Percentiles rank a stretch among this genome's conserved stretches.
These are phyloP conservation scores for Caerostris darwini DNA, from an alignment of 1,140 invertebrate species.

Conservation along the genomic window DNA sequence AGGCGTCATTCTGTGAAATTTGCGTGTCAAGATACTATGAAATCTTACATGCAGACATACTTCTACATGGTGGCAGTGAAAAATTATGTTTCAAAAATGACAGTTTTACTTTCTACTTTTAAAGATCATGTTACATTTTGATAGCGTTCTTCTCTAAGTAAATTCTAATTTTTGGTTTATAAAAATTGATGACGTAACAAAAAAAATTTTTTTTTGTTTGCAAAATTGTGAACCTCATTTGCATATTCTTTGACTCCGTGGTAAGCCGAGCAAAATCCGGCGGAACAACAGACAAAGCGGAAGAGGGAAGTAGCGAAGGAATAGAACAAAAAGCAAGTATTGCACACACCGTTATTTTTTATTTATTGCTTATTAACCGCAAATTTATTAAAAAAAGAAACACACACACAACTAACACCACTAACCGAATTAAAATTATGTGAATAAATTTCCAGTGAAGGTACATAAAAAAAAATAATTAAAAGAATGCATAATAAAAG, in stretches of 20 bases:
- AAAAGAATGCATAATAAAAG: conserved; percentile 56
- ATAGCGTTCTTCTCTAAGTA: too few relatives aligned
- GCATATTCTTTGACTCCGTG: not conserved
- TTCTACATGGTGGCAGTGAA: too few relatives aligned
- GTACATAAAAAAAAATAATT: conserved; percentile 38
- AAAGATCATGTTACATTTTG: too few relatives aligned
- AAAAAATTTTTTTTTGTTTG: too few relatives aligned
- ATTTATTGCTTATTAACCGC: not conserved
- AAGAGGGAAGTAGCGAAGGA: not conserved
- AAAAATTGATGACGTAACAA: too few relatives aligned
- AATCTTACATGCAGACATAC: too few relatives aligned
- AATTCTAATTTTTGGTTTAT: too few relatives aligned
- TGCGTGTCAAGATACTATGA: too few relatives aligned
- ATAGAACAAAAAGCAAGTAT: not conserved
- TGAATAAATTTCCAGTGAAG: conserved; percentile 38
- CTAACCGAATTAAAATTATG: conserved; percentile 49
- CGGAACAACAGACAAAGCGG: not conserved
- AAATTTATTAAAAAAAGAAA: conserved; percentile 31
- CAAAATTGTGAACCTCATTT: not conserved
- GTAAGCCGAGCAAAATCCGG: not conserved
- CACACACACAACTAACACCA: not conserved
- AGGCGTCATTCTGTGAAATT: too few relatives aligned
- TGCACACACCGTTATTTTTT: not conserved
- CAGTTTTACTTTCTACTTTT: too few relatives aligned
- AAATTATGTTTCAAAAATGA: too few relatives aligned